Conservation (phyloP, 2,888 invertebrate species). For the Lycophotia porphyrea region DNA sequence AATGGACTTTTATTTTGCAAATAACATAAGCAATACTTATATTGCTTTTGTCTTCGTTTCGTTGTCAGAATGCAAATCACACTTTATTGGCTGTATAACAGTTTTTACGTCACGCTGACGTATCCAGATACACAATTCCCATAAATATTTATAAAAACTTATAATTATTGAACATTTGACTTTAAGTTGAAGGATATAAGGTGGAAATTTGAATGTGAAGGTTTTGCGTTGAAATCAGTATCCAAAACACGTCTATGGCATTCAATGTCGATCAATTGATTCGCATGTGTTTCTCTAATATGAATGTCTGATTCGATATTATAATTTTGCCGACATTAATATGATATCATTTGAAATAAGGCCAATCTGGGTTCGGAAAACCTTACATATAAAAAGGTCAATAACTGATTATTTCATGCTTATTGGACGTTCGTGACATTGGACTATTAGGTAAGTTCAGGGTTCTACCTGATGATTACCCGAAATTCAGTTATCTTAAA, state of each 20-base stretch:
- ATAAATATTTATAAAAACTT: slow-evolving; percentile 58
- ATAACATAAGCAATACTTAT: slow-evolving; percentile 4
- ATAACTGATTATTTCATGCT: background rate
- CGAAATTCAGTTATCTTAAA: background rate
- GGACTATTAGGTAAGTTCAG: background rate
- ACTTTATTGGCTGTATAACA: slow-evolving; percentile 56
- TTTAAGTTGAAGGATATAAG: slow-evolving; percentile 46
- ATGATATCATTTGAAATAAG: slow-evolving; percentile 6
- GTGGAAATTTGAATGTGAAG: slow-evolving; percentile 44
- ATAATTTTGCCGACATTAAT: slow-evolving; percentile 10
- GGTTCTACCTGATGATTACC: background rate
- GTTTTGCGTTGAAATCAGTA: slow-evolving; percentile 56
- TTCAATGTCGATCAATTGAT: slow-evolving; percentile 69
- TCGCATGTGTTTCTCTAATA: slow-evolving; percentile 47
- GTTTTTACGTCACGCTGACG: slow-evolving; percentile 64
- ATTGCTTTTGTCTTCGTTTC: slow-evolving; percentile 33
- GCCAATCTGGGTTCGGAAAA: background rate
- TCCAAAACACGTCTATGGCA: slow-evolving; percentile 64
- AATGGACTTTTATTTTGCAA: slow-evolving; percentile 29
- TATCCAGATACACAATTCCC: slow-evolving; percentile 51
- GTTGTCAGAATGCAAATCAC: slow-evolving; percentile 44
- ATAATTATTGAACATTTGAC: slow-evolving; percentile 28
- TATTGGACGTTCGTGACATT: background rate
- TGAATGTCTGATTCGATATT: slow-evolving; percentile 33
- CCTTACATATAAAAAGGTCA: background rate